A percentile compares a stretch with the other conserved stretches of the same genome.
These are phyloP conservation scores for Mercenaria mercenaria DNA, from an alignment of 1,140 invertebrate species.

Conservation along the genomic window DNA sequence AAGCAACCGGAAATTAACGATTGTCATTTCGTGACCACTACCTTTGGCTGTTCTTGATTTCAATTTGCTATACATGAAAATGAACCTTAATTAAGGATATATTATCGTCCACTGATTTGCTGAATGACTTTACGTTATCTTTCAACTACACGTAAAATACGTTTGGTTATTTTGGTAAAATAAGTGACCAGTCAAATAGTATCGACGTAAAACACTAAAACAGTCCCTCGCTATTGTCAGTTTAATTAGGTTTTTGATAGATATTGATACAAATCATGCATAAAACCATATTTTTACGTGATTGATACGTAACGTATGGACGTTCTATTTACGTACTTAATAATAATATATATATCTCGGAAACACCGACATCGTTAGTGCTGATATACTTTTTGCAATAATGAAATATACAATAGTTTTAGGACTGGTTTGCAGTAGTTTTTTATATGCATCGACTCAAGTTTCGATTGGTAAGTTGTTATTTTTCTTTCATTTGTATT, in stretches of 20 bases:
- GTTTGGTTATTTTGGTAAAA: not conserved
- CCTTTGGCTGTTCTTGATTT: too few species aligned
- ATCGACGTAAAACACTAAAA: not conserved
- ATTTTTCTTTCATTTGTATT: not conserved
- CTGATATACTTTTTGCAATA: not conserved
- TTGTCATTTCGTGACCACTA: too few species aligned
- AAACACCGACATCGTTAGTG: not conserved
- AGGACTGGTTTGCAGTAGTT: not conserved
- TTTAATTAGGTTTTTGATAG: not conserved
- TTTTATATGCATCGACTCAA: not conserved
- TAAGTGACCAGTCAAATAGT: not conserved
- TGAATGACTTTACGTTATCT: not conserved
- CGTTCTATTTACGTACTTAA: slow-evolving; percentile 20
- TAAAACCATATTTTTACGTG: slow-evolving; percentile 4
- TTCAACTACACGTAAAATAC: not conserved
- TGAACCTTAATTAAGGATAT: too few species aligned
- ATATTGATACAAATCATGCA: not conserved
- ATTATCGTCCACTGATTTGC: not conserved
- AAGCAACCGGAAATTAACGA: too few species aligned
- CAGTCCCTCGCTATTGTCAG: not conserved
- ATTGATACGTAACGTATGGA: not conserved
- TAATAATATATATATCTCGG: not conserved
- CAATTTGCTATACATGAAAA: too few species aligned
- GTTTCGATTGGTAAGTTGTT: not conserved
- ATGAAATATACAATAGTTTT: not conserved